A percentile compares a stretch with the other conserved stretches of the same genome.
phyloP scores from a whole-genome alignment of 2,113 vertebrate genomes.

The Sander lucioperca region DNA sequence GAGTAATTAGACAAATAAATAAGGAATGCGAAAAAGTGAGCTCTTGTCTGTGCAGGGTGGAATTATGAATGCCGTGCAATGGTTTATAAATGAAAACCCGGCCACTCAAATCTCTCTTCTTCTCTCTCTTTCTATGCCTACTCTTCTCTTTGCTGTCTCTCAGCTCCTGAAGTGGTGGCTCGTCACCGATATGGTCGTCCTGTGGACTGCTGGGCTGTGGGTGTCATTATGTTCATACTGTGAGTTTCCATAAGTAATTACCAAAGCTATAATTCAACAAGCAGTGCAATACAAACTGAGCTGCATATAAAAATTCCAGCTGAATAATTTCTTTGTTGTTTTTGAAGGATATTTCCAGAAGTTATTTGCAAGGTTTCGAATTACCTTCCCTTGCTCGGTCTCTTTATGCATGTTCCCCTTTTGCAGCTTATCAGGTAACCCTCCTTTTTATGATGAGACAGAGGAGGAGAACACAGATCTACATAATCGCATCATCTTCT shows the following conservation, averaged over 20 bases:
- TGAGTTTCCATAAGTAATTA: slow-evolving; percentile 75
- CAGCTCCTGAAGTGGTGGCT: slow-evolving; percentile 90
- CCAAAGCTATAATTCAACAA: not conserved
- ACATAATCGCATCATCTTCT: slow-evolving; percentile 90
- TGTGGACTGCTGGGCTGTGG: slow-evolving; percentile 91
- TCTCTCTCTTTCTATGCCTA: slow-evolving; percentile 3
- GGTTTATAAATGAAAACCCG: slow-evolving; percentile 23
- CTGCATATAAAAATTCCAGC: not conserved
- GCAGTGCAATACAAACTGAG: not conserved
- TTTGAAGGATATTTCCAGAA: not conserved
- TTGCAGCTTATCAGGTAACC: slow-evolving; percentile 87
- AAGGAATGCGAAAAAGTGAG: slow-evolving; percentile 42
- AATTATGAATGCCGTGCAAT: slow-evolving; percentile 39
- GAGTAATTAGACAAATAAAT: slow-evolving; percentile 70
- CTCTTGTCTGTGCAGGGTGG: not conserved
- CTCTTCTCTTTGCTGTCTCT: slow-evolving; percentile 21
- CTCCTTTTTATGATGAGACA: slow-evolving; percentile 89
- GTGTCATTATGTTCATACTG: slow-evolving; percentile 90
- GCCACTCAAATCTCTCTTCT: not conserved
- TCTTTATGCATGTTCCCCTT: not conserved
- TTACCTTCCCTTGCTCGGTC: not conserved
- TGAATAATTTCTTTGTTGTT: slow-evolving; percentile 9
- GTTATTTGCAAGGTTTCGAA: not conserved
- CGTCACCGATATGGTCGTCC: slow-evolving; percentile 89
- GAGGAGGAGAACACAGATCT: slow-evolving; percentile 88